Evolutionary conservation across 2,113 vertebrate genomes (phyloP), one percentile per base, ranked within the genome.

Genomic region (Saimiri boliviensis): DNA sequence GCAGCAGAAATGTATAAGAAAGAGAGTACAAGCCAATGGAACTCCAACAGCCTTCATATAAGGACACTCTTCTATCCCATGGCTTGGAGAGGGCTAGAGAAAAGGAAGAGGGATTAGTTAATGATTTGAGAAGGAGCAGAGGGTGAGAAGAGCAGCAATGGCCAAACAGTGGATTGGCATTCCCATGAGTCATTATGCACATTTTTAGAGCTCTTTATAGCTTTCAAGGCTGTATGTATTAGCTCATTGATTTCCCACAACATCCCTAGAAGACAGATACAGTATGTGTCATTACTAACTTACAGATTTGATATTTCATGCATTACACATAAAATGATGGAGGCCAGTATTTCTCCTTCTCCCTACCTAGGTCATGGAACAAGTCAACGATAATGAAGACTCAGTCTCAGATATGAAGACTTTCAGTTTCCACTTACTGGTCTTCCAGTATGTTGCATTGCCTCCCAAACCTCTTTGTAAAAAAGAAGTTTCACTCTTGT

Each of bases 121-220:
- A 37, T 23, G 35, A 79, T 52, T 8, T 49, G 56, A 9, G 47
- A 71, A 20, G 54, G 45, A 5, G 32, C 3, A 63, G 37, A 73
- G 12, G 19, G 14, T 32, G 1, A 89, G 37, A 66, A 89, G 21
- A 37, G 2, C 11, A 9, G 20, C 20, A 40, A n/a, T 0, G 9
- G n/a, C 20, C 42, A 25, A 5, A 20, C 30, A 25, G 2, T 5
- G 8, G 47, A 25, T 2, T 32, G 66, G 13, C 1, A 0, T 66
- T 74, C 35, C 21, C 2, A 23, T 25, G 40, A 60, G 20, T 66
- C 63, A 19, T 63, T 6, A 52, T 6, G 30, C 12, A 8, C 20
- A 3, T 35, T 47, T 81, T 85, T 16, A 30, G n/a, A 79, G 45
- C 16, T 35, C 49, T 56, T 79, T 14, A 19, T 0, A 37, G 17